Conservation (phyloP, 2,888 invertebrate genomes). For the Shargacucullia verbasci region DNA sequence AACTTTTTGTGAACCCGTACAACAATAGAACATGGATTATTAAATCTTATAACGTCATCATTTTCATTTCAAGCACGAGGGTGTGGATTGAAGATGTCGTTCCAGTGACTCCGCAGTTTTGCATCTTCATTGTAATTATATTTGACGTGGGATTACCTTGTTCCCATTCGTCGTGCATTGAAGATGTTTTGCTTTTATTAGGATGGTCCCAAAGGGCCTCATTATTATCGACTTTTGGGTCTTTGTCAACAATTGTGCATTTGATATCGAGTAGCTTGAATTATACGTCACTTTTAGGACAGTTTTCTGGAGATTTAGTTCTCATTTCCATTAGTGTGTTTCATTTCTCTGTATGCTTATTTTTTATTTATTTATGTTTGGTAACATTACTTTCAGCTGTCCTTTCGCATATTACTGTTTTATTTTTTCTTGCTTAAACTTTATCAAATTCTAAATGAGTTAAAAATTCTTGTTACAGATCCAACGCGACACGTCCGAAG, state of each 20-base stretch:
- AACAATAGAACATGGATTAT: slow-evolving; percentile 69
- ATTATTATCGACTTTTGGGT: slow-evolving; percentile 49
- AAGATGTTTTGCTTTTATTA: slow-evolving; percentile 50
- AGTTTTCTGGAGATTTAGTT: slow-evolving; percentile 23
- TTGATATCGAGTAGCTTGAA: slow-evolving; percentile 32
- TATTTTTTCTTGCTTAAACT: background rate
- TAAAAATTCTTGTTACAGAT: slow-evolving; percentile 79
- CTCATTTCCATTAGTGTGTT: slow-evolving; percentile 12
- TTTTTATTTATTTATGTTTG: background rate
- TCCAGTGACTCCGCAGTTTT: slow-evolving; percentile 67
- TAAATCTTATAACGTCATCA: slow-evolving; percentile 71
- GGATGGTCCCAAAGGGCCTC: slow-evolving; percentile 41
- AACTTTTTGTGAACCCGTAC: slow-evolving; percentile 65
- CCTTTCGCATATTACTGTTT: background rate
- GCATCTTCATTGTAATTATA: slow-evolving; percentile 59
- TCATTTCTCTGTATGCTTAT: slow-evolving; percentile 1
- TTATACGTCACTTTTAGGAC: slow-evolving; percentile 17
- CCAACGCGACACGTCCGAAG: slow-evolving; percentile 70
- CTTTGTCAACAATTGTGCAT: slow-evolving; percentile 42
- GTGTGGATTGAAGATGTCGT: slow-evolving; percentile 53
- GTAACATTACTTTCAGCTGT: background rate
- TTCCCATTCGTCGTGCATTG: slow-evolving; percentile 47
- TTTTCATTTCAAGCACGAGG: slow-evolving; percentile 53
- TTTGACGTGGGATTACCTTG: slow-evolving; percentile 52
- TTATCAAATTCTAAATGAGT: slow-evolving; percentile 27